Percentiles rank a stretch among this genome's conserved stretches.
Conservation (phyloP, 1,140 invertebrate genomes). For the Zaprionus davidi region DNA sequence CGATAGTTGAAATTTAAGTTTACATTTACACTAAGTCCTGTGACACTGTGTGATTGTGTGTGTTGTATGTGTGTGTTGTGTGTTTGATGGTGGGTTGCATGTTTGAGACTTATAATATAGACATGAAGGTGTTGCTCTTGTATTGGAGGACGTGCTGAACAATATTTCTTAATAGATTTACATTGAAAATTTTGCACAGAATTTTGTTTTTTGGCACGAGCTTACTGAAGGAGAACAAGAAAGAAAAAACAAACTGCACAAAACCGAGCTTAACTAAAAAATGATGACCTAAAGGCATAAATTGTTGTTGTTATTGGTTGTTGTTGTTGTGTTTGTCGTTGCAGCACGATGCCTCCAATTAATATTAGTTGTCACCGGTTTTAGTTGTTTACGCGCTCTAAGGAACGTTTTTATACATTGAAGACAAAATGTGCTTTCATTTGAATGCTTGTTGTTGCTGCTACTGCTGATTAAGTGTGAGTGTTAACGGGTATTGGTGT, state of each 20-base stretch:
- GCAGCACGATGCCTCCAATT: conserved; percentile 31
- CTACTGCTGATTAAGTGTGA: conserved; percentile 25
- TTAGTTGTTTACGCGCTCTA: conserved; percentile 20
- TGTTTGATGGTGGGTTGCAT: conserved; percentile 51
- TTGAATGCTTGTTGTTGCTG: conserved; percentile 22
- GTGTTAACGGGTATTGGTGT: background rate
- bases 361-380: conserved; percentile 17
- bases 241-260: conserved; percentile 35
- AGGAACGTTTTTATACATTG: conserved; percentile 27
- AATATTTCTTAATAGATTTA: conserved; percentile 48
- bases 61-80: conserved; percentile 29
- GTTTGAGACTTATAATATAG: conserved; percentile 72
- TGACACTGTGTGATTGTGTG: conserved; percentile 46
- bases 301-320: conserved; percentile 1
- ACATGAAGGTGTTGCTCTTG: conserved; percentile 36
- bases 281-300: conserved; percentile 21
- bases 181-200: conserved; percentile 72
- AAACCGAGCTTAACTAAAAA: conserved; percentile 57
- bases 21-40: conserved; percentile 72
- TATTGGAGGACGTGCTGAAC: conserved; percentile 53
- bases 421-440: conserved; percentile 21
- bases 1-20: conserved; percentile 63
- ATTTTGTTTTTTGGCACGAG: conserved; percentile 76
- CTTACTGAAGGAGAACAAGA: conserved; percentile 50
- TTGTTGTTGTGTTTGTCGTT: conserved; percentile 1